Percentiles rank a stretch among this genome's conserved stretches.
phyloP scores from a whole-genome alignment of 2,888 invertebrate genomes.

The Pristionchus mayeri region DNA sequence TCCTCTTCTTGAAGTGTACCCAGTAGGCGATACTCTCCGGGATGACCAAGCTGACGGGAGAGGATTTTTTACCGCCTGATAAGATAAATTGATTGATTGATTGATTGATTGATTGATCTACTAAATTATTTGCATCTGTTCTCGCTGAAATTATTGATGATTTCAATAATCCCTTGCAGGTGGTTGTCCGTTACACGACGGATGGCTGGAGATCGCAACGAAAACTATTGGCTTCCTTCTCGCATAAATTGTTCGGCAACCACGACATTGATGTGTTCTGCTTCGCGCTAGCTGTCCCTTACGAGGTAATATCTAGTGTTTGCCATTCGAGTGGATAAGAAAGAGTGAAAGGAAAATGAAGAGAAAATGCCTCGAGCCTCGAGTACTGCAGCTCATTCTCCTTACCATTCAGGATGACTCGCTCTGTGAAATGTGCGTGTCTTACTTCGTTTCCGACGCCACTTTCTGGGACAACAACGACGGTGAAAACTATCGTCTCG shows the following conservation, averaged over 20 bases:
- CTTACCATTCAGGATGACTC: too few species aligned
- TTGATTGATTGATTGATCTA: too few species aligned
- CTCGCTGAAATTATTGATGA: too few species aligned
- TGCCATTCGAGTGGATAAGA: not conserved
- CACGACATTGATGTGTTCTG: slow-evolving; percentile 61
- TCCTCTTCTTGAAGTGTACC: too few species aligned
- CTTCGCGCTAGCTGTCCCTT: slow-evolving; percentile 55
- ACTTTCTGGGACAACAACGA: slow-evolving; percentile 63
- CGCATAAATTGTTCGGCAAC: slow-evolving; percentile 55
- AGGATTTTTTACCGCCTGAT: too few species aligned
- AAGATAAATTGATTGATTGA: too few species aligned
- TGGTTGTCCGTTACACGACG: slow-evolving; percentile 56
- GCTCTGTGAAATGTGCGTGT: slow-evolving; percentile 60
- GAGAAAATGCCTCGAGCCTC: not conserved
- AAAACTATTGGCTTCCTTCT: slow-evolving; percentile 55
- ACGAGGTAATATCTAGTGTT: slow-evolving; percentile 17
- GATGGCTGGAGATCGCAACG: slow-evolving; percentile 55
- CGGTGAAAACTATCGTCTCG: slow-evolving; percentile 55
- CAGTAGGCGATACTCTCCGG: too few species aligned
- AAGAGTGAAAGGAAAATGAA: not conserved
- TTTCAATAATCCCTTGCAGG: slow-evolving; percentile 33
- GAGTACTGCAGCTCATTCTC: too few species aligned
- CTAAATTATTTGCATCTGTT: too few species aligned
- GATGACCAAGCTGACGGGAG: too few species aligned
- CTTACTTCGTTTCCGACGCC: slow-evolving; percentile 53